Evolutionary conservation across 2,888 invertebrate species (phyloP).

Genomic region (Hetaerina titia): DNA sequence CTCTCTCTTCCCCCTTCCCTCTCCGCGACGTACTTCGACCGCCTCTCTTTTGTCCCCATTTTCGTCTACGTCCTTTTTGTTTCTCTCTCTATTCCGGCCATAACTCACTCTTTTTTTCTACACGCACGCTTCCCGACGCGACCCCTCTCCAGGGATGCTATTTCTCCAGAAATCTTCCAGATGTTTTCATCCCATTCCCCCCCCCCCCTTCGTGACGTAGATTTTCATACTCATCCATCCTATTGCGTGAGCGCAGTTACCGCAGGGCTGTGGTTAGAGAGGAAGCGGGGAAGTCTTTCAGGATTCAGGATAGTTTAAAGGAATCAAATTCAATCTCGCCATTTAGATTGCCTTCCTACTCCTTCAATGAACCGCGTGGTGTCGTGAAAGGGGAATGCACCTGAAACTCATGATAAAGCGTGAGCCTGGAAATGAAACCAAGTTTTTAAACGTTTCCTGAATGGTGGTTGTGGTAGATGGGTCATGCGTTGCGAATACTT

Average conservation of each 20-base stretch:
- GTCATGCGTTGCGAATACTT: too few relatives aligned
- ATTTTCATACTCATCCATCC: background rate
- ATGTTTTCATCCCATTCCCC: background rate
- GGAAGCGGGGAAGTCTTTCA: too few relatives aligned
- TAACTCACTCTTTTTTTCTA: background rate
- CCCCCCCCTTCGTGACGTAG: background rate
- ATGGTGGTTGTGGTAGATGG: too few relatives aligned
- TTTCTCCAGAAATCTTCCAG: slow-evolving; percentile 19
- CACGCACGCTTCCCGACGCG: background rate
- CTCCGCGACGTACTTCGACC: background rate
- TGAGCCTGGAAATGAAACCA: too few relatives aligned
- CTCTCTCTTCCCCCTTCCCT: background rate
- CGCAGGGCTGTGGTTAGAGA: background rate
- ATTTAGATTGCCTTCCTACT: background rate
- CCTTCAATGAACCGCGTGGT: background rate
- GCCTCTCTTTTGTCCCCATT: background rate
- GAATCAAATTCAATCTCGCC: background rate
- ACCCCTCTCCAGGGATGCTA: background rate
- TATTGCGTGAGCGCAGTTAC: background rate
- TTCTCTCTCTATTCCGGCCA: background rate
- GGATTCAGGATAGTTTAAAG: background rate
- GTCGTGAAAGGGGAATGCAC: background rate
- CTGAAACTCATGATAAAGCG: background rate
- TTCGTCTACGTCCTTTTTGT: background rate
- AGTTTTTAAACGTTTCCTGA: too few relatives aligned